Conservation (phyloP, 1,140 invertebrate species). For the Tetramorium simillimum region DNA sequence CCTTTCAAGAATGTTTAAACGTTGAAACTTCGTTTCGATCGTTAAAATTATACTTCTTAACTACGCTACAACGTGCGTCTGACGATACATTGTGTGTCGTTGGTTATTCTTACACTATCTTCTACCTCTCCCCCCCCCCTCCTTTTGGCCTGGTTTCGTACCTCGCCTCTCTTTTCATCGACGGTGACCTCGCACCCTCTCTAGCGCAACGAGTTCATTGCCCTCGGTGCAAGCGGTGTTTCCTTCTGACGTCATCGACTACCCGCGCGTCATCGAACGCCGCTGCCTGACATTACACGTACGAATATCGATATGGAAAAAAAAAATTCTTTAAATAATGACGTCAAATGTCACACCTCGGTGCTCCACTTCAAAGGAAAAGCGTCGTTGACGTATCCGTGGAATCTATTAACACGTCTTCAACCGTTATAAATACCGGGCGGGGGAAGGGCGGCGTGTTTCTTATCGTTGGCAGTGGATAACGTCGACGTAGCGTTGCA, state of each 20-base stretch:
- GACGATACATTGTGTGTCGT: background rate
- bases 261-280: constrained; percentile 74
- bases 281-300: constrained; percentile 42
- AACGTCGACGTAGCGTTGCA: background rate
- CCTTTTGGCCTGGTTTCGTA: constrained; percentile 44
- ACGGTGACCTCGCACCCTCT: constrained; percentile 33
- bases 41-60: constrained; percentile 46
- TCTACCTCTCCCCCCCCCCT: background rate
- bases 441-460: background rate
- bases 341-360: constrained; percentile 11
- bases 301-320: constrained; percentile 31
- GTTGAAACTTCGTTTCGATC: background rate
- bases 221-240: constrained; percentile 73
- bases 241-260: constrained; percentile 77
- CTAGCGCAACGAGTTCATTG: constrained; percentile 75
- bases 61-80: background rate
- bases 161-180: constrained; percentile 6
- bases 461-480: constrained; percentile 6
- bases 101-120: constrained; percentile 40
- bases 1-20: constrained; percentile 8
- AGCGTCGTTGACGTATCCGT: background rate
- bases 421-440: constrained; percentile 14
- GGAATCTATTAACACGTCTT: constrained; percentile 16
- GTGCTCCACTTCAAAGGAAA: constrained; percentile 10
- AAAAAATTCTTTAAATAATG: constrained; percentile 38